Base-by-base conservation (phyloP, 2,888 invertebrate species). In the Alloplasta piceator region DNA sequence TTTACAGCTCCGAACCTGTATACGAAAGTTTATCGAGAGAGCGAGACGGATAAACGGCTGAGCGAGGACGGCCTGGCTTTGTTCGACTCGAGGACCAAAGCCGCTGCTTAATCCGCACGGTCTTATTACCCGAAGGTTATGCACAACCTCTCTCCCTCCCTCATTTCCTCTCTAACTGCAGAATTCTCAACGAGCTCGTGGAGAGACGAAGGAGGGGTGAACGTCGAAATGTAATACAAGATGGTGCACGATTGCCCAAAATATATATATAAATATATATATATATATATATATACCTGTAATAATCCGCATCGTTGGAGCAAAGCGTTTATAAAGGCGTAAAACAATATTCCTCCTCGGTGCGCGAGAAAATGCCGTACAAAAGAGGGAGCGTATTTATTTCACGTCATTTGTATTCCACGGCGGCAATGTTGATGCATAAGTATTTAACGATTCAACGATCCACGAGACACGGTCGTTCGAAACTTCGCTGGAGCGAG, bases 41-140 rank as follows among this genome's bases (percentile, higher is more conserved):
- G 60, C 38, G 50, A 52, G 66, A 63, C 36, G 52, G 38, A 43
- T 67, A 55, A 66, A 66, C 66, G 50, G 52, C 14, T 16, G 38
- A 56, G 48, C 56, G 56, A 48, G 60, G 36, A 75, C 58, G 67
- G 66, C n/a, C 26, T 9, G 50, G 66, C 60, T 60, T 75, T 75
- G 74, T 75, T 75, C 38, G 14, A 41, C 66, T 48, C 46, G 50
- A 46, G 52, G 39, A 12, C 14, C 16, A 75, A 75, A 67, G 39
- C 74, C 67, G 58, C 48, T 50, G 74, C 38, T 67, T 67, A 75
- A 75, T 75, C 74, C 74, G 58, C 74, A 50, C 60, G 60, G 74
- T 75, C 74, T 43, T 43, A 75, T 67, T 60, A 60, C 41, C 14
- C 74, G 74, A 74, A 39, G 64, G 64, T 14, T 60, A 56, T 58